Evolutionary conservation across 2,888 invertebrate genomes (phyloP).

Genomic region (Hydraecia micacea): DNA sequence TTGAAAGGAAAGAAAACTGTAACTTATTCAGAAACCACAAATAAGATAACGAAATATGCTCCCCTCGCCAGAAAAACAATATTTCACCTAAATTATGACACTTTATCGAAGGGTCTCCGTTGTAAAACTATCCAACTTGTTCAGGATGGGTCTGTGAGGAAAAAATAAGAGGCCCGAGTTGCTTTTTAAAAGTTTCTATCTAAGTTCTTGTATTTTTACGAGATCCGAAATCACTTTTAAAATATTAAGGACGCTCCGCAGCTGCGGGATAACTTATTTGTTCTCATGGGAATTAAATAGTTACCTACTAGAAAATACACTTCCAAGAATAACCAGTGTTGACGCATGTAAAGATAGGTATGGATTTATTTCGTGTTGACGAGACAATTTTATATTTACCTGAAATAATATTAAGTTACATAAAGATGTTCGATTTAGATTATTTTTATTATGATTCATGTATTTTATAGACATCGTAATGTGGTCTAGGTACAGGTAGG

Average conservation of each 20-base stretch:
- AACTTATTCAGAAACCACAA: conserved; percentile 78
- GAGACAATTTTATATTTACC: conserved; percentile 21
- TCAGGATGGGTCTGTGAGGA: conserved; percentile 80
- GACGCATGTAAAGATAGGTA: conserved; percentile 28
- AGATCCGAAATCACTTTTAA: conserved; percentile 83
- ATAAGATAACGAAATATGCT: conserved; percentile 81
- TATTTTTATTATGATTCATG: conserved; percentile 28
- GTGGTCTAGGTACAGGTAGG: conserved; percentile 1
- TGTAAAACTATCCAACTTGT: conserved; percentile 86
- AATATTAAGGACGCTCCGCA: conserved; percentile 80
- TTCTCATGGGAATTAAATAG: conserved; percentile 76
- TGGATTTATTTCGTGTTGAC: conserved; percentile 29
- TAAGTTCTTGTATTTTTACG: conserved; percentile 82
- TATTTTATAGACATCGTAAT: conserved; percentile 16
- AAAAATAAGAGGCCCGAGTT: conserved; percentile 80
- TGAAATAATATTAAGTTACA: conserved; percentile 6
- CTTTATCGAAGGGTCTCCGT: conserved; percentile 85
- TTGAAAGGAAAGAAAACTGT: conserved; percentile 71
- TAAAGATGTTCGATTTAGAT: conserved; percentile 33
- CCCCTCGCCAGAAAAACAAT: conserved; percentile 79
- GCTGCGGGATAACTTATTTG: conserved; percentile 76
- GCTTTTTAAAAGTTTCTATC: conserved; percentile 83
- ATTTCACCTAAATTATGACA: conserved; percentile 87
- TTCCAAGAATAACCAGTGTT: conserved; percentile 51
- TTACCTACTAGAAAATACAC: conserved; percentile 57